Evolutionary conservation across 2,888 invertebrate genomes (phyloP).

Genomic region (Myopa tessellatipennis): DNA sequence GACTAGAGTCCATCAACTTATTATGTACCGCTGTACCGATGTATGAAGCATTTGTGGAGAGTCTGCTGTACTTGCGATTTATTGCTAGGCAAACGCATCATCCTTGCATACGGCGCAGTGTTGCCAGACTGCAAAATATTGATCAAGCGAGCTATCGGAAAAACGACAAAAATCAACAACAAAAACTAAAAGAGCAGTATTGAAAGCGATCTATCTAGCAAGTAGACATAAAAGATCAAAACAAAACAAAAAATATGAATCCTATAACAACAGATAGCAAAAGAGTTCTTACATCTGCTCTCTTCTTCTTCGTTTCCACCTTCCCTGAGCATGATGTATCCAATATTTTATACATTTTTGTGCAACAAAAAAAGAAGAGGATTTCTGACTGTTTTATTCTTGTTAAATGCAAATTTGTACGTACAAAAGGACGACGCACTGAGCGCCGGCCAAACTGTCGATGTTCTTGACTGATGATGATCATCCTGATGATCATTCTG

Average conservation of each 20-base stretch:
- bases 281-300: constrained; percentile 58
- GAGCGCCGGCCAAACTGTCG: background rate
- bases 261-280: constrained; percentile 61
- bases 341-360: background rate
- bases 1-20: constrained; percentile 46
- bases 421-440: constrained; percentile 26
- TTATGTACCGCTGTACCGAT: background rate
- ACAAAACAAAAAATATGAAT: constrained; percentile 52
- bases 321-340: background rate
- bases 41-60: constrained; percentile 62
- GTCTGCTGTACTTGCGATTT: constrained; percentile 17
- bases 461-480: constrained; percentile 10
- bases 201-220: too few species aligned
- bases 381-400: background rate
- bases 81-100: constrained; percentile 16
- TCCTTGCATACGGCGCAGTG: constrained; percentile 7
- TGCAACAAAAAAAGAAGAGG: too few species aligned
- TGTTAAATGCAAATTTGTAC: constrained; percentile 60
- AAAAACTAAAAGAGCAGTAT: background rate
- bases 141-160: background rate
- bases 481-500: constrained; percentile 1
- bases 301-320: background rate
- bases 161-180: background rate
- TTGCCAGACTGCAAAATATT: constrained; percentile 14
- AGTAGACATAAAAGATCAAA: background rate